Conservation (phyloP, 2,888 invertebrate species). For the Glyphotaelius pellucidus region DNA sequence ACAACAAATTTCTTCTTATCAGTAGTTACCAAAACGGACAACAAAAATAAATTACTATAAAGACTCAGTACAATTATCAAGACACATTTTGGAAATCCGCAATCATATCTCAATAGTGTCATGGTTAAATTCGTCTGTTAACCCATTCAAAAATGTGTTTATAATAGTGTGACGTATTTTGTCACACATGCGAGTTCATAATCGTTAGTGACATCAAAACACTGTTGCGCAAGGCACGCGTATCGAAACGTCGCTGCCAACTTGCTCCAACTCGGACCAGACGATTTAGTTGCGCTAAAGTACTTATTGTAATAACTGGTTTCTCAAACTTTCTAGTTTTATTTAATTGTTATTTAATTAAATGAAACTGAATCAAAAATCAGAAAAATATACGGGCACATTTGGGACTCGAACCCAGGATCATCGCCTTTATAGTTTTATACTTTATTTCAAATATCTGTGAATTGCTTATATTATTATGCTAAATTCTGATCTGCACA, state of each 20-base stretch:
- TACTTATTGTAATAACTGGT: not conserved
- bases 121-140: constrained; percentile 62
- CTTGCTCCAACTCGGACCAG: constrained; percentile 33
- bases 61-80: not conserved
- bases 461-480: too few species aligned
- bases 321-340: constrained; percentile 39
- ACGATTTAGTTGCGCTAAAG: constrained; percentile 46
- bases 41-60: not conserved
- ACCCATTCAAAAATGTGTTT: constrained; percentile 53
- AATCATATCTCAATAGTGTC: constrained; percentile 55
- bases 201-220: constrained; percentile 49
- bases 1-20: not conserved
- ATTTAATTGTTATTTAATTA: too few species aligned
- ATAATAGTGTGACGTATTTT: constrained; percentile 47
- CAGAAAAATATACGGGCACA: too few species aligned
- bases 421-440: too few species aligned
- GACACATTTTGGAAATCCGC: not conserved
- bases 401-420: too few species aligned
- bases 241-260: constrained; percentile 47
- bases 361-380: too few species aligned
- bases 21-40: not conserved
- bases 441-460: too few species aligned
- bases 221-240: constrained; percentile 46
- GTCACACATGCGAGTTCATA: constrained; percentile 49
- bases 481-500: too few species aligned